phyloP scores from a whole-genome alignment of 2,888 invertebrate species.

The Leucozona laternaria region DNA sequence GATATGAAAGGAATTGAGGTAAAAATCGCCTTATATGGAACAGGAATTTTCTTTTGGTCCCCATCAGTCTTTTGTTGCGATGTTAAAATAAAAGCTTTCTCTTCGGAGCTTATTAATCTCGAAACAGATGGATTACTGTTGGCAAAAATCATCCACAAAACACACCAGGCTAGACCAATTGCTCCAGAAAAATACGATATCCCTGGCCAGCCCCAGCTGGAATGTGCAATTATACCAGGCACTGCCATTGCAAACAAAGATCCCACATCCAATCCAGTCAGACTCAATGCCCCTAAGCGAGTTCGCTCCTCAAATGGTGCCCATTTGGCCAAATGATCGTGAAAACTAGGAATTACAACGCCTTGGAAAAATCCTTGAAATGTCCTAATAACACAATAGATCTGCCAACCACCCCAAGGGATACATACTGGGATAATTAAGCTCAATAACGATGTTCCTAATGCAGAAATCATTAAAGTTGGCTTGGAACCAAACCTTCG shows the following conservation, averaged over 20 bases:
- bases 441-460: slow-evolving; percentile 87
- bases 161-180: slow-evolving; percentile 84
- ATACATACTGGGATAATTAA: slow-evolving; percentile 88
- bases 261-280: slow-evolving; percentile 87
- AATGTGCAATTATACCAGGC: slow-evolving; percentile 86
- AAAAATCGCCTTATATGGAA: slow-evolving; percentile 87
- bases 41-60: slow-evolving; percentile 80
- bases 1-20: slow-evolving; percentile 87
- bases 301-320: slow-evolving; percentile 87
- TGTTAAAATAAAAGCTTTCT: slow-evolving; percentile 86
- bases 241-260: slow-evolving; percentile 87
- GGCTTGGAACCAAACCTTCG: slow-evolving; percentile 88
- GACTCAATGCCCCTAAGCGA: slow-evolving; percentile 85
- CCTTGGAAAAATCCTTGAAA: slow-evolving; percentile 88
- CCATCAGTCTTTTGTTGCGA: slow-evolving; percentile 80
- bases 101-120: slow-evolving; percentile 85
- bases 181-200: slow-evolving; percentile 87
- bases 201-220: slow-evolving; percentile 86
- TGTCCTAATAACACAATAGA: slow-evolving; percentile 86
- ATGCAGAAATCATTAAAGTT: slow-evolving; percentile 86
- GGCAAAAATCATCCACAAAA: slow-evolving; percentile 85
- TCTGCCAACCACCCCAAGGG: slow-evolving; percentile 85
- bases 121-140: slow-evolving; percentile 86
- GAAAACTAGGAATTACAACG: slow-evolving; percentile 86
- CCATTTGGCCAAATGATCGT: slow-evolving; percentile 88